Evolutionary conservation across 2,888 invertebrate genomes (phyloP).

Genomic region (Lasius fuliginosus): DNA sequence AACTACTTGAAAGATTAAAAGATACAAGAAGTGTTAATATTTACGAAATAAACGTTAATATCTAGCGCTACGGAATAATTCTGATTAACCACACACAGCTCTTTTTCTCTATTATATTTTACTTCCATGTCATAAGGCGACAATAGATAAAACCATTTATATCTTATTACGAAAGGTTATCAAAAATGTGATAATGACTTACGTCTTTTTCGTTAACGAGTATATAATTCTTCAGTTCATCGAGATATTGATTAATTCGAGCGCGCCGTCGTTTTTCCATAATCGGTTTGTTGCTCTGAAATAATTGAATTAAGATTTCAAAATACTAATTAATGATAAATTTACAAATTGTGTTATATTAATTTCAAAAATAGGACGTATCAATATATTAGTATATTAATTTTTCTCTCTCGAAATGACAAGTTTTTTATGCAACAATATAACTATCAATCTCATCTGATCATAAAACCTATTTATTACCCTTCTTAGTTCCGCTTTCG

Average conservation of each 20-base stretch:
- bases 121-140: not conserved
- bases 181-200: constrained; percentile 87
- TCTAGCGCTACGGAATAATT: not conserved
- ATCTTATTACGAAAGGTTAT: not conserved
- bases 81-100: constrained; percentile 1
- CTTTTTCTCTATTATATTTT: constrained; percentile 12
- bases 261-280: constrained; percentile 97
- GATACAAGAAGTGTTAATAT: constrained; percentile 13
- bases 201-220: constrained; percentile 96
- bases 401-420: not conserved
- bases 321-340: not conserved
- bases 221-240: constrained; percentile 94
- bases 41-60: too few species aligned
- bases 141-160: not conserved
- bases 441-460: not conserved
- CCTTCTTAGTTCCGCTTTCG: constrained; percentile 91
- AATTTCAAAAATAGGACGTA: not conserved
- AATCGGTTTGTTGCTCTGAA: constrained; percentile 96
- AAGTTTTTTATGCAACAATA: not conserved
- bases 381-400: not conserved
- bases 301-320: constrained; percentile 77
- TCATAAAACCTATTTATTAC: constrained; percentile 84
- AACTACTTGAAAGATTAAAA: constrained; percentile 57
- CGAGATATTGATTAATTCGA: constrained; percentile 95
- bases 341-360: not conserved